Evolutionary conservation across 2,113 vertebrate genomes (phyloP).

Genomic region (Dipodomys spectabilis): DNA sequence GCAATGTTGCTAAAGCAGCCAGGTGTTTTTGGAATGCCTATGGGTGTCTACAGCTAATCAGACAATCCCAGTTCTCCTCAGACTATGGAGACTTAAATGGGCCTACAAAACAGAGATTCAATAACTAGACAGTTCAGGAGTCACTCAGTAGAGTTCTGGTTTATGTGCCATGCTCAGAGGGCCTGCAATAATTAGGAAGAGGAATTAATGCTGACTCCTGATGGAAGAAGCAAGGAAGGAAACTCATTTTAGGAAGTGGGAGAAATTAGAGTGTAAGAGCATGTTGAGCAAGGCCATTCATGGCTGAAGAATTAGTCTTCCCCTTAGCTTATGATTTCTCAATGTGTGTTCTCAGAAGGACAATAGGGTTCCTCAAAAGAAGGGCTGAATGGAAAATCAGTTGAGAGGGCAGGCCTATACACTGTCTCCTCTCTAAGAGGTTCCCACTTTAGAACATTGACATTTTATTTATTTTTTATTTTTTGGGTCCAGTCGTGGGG

Average conservation of each 20-base stretch:
- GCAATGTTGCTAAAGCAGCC: neutral
- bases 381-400: neutral
- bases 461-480: neutral
- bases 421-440: neutral
- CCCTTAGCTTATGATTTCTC: constrained; percentile 31
- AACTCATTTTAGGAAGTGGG: constrained; percentile 14
- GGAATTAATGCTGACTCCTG: neutral
- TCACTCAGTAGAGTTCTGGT: constrained; percentile 8
- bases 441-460: neutral
- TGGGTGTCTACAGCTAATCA: neutral
- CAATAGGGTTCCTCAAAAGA: constrained; percentile 35
- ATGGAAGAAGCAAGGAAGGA: constrained; percentile 53
- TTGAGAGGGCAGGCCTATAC: neutral
- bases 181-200: constrained; percentile 6
- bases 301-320: neutral
- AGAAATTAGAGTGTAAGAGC: constrained; percentile 7
- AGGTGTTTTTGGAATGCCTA: neutral
- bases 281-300: constrained; percentile 42
- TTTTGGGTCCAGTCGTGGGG: too few species aligned
- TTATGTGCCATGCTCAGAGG: neutral
- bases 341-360: constrained; percentile 15
- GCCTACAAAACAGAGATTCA: neutral
- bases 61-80: neutral
- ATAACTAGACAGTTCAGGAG: neutral
- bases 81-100: neutral